Evolutionary conservation across 1,140 invertebrate species (phyloP).

Genomic region (Drosophila seguyi): DNA sequence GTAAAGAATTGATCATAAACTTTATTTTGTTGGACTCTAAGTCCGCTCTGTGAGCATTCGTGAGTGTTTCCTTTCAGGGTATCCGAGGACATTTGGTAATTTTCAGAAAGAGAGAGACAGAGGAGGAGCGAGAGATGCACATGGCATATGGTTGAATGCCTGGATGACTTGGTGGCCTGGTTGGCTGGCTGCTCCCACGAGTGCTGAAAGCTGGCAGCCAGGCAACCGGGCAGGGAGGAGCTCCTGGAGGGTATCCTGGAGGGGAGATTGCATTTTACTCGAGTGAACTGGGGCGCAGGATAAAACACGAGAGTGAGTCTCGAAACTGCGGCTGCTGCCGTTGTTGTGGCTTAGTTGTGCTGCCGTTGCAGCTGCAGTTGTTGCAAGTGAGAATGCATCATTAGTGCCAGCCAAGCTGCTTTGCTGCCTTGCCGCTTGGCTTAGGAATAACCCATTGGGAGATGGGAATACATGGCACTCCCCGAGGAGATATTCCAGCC

Average conservation of each 20-base stretch:
- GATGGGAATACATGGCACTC: slow-evolving; percentile 42
- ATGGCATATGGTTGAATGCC: slow-evolving; percentile 46
- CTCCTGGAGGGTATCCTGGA: background rate
- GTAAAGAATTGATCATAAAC: background rate
- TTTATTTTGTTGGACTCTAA: background rate
- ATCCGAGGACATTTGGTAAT: slow-evolving; percentile 34
- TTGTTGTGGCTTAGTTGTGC: slow-evolving; percentile 11
- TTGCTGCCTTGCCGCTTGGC: background rate
- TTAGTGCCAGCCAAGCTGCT: slow-evolving; percentile 59
- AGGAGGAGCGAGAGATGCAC: background rate
- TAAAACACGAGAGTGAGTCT: slow-evolving; percentile 34
- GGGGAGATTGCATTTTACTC: slow-evolving; percentile 39
- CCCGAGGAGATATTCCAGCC: background rate
- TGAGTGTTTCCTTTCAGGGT: background rate
- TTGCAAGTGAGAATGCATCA: slow-evolving; percentile 72
- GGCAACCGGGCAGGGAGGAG: background rate
- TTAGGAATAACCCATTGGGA: slow-evolving; percentile 28
- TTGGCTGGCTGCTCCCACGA: slow-evolving; percentile 48
- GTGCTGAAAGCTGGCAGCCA: slow-evolving; percentile 17
- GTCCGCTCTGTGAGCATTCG: background rate
- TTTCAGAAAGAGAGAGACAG: background rate
- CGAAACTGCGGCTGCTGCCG: slow-evolving; percentile 12
- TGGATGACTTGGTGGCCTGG: slow-evolving; percentile 21
- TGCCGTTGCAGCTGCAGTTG: slow-evolving; percentile 10
- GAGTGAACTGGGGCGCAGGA: slow-evolving; percentile 65